A percentile compares a stretch with the other conserved stretches of the same genome.
Evolutionary conservation across 2,888 invertebrate species (phyloP).

Genomic region (Polydrusus pterygomalis): DNA sequence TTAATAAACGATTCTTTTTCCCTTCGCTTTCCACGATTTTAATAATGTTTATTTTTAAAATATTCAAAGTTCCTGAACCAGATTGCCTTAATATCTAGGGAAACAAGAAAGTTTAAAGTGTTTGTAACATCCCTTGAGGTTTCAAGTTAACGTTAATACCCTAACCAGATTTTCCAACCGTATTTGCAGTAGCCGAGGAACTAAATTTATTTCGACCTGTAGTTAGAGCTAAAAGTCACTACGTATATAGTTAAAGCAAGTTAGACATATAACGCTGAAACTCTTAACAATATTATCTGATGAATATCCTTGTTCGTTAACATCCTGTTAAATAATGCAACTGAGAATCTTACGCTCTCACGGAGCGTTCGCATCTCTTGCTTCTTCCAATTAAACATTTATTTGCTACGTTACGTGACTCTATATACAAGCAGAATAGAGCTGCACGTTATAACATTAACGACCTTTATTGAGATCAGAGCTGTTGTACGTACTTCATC

Average conservation of each 20-base stretch:
- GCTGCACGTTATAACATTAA: neutral
- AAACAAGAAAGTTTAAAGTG: conserved; percentile 17
- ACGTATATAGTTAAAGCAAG: conserved; percentile 23
- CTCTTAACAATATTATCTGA: conserved; percentile 44
- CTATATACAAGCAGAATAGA: conserved; percentile 15
- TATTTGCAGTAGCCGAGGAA: neutral
- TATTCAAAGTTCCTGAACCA: conserved; percentile 11
- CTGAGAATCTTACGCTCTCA: conserved; percentile 40
- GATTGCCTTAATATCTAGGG: conserved; percentile 11
- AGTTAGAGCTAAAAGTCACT: conserved; percentile 27
- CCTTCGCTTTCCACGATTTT: conserved; percentile 16
- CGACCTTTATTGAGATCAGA: too few species aligned
- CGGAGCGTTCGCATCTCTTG: conserved; percentile 35
- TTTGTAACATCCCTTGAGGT: conserved; percentile 7
- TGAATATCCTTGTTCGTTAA: conserved; percentile 48
- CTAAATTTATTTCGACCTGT: conserved; percentile 8
- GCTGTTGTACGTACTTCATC: too few species aligned
- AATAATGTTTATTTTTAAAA: conserved; percentile 22
- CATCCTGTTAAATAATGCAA: conserved; percentile 48
- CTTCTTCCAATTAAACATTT: conserved; percentile 47
- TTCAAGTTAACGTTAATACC: conserved; percentile 14
- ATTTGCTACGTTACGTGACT: conserved; percentile 43
- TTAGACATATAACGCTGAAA: conserved; percentile 31
- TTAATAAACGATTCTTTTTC: conserved; percentile 19
- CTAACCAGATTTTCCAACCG: conserved; percentile 3